Percentiles rank a stretch among this genome's conserved stretches.
These are phyloP conservation scores for Epizoanthus illoricatus DNA, from an alignment of 92 coral and sea anemone genomes.

Conservation along the genomic window DNA sequence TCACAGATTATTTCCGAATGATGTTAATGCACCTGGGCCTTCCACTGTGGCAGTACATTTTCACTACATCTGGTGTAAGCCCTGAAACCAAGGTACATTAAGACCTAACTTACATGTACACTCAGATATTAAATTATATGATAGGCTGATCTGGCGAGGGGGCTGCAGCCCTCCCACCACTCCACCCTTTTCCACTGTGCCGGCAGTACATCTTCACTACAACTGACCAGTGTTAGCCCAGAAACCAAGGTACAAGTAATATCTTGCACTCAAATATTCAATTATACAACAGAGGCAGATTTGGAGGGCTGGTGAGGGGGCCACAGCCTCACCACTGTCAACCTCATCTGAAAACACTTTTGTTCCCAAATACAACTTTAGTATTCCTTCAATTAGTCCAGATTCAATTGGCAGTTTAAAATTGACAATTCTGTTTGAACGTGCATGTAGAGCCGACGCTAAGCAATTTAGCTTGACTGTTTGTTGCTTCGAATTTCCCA, in stretches of 20 bases:
- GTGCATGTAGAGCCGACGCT: too few relatives aligned
- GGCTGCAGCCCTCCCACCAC: neutral
- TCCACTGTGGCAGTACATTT: constrained; percentile 94
- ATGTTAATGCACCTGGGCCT: constrained; percentile 97
- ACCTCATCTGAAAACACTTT: too few relatives aligned
- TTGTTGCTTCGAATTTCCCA: too few relatives aligned
- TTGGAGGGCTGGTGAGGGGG: neutral
- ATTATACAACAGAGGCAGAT: too few relatives aligned
- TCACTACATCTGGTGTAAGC: constrained; percentile 83
- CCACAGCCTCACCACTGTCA: neutral
- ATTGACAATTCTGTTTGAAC: too few relatives aligned
- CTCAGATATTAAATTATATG: too few relatives aligned
- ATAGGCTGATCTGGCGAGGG: neutral
- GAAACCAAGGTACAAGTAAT: constrained; percentile 79
- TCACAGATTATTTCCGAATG: constrained; percentile 92
- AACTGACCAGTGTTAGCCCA: constrained; percentile 79
- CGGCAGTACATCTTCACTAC: constrained; percentile 90
- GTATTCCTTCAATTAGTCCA: too few relatives aligned
- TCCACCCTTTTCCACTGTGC: constrained; percentile 65
- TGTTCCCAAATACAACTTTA: too few relatives aligned
- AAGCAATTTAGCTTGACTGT: too few relatives aligned
- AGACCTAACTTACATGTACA: too few relatives aligned
- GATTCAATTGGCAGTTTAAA: too few relatives aligned
- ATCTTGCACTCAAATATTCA: neutral
- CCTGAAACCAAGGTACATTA: constrained; percentile 91